These are phyloP conservation scores for Polyploca ridens DNA, from an alignment of 2,888 invertebrate species.

Conservation along the genomic window DNA sequence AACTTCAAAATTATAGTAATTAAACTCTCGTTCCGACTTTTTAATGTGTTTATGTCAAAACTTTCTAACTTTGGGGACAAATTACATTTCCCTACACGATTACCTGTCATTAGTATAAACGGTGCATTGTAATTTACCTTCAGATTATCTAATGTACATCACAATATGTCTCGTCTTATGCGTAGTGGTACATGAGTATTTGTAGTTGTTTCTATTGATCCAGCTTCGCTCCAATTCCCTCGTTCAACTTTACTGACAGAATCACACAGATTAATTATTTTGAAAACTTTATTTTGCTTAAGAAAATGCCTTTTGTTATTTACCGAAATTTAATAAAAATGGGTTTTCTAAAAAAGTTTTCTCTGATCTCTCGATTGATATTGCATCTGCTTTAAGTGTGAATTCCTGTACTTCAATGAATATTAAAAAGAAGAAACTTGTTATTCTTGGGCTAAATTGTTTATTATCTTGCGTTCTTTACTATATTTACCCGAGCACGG, in stretches of 20 bases:
- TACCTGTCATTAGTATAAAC: constrained; percentile 40
- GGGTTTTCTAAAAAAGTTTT: too few relatives aligned
- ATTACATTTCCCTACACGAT: constrained; percentile 25
- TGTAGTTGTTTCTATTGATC: neutral
- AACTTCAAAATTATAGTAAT: constrained; percentile 35
- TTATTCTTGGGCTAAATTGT: neutral
- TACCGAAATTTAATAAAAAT: too few relatives aligned
- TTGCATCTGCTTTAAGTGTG: neutral
- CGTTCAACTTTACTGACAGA: neutral
- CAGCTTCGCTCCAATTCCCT: neutral
- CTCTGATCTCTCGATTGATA: neutral
- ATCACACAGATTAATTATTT: neutral
- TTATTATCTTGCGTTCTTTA: constrained; percentile 1
- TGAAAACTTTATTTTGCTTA: neutral
- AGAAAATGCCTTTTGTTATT: too few relatives aligned
- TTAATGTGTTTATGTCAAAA: constrained; percentile 21
- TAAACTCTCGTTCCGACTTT: constrained; percentile 32
- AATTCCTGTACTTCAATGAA: neutral
- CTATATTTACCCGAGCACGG: neutral
- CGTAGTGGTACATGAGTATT: neutral
- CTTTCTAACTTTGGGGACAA: constrained; percentile 3
- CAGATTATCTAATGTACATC: constrained; percentile 32
- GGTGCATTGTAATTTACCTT: constrained; percentile 36
- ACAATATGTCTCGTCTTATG: neutral
- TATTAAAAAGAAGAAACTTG: neutral